Conservation (phyloP, 2,888 invertebrate species). For the Drosophila planitibia region DNA sequence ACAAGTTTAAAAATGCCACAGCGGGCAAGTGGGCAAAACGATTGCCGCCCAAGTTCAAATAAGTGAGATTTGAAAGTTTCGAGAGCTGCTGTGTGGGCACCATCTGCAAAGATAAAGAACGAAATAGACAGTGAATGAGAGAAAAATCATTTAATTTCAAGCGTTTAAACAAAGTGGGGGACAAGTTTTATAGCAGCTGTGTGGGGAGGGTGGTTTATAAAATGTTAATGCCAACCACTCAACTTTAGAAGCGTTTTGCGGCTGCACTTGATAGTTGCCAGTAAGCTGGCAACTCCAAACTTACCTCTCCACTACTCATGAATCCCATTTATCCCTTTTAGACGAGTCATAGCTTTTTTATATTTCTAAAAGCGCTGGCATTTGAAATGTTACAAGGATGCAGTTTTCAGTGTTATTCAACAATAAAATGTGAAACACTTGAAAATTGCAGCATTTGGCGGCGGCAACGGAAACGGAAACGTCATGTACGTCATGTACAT, state of each 20-base stretch:
- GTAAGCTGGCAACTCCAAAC: slow-evolving; percentile 4
- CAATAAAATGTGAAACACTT: slow-evolving; percentile 66
- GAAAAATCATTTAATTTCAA: slow-evolving; percentile 51
- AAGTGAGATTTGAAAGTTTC: slow-evolving; percentile 91
- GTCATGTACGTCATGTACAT: slow-evolving; percentile 80
- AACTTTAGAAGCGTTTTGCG: slow-evolving; percentile 70
- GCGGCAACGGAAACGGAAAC: slow-evolving; percentile 81
- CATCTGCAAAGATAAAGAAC: slow-evolving; percentile 78
- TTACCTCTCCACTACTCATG: neutral
- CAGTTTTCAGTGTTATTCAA: slow-evolving; percentile 31
- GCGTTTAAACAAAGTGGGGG: slow-evolving; percentile 51
- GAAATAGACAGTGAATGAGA: neutral
- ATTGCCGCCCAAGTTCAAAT: slow-evolving; percentile 92
- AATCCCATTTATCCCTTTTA: slow-evolving; percentile 7
- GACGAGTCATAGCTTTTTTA: slow-evolving; percentile 36
- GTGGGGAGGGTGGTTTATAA: slow-evolving; percentile 33
- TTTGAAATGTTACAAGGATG: slow-evolving; percentile 22
- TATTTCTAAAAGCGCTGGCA: slow-evolving; percentile 46
- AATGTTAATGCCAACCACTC: slow-evolving; percentile 73
- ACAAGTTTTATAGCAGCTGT: slow-evolving; percentile 31
- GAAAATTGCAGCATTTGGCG: slow-evolving; percentile 54
- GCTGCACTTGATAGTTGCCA: slow-evolving; percentile 58
- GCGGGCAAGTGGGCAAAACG: slow-evolving; percentile 90
- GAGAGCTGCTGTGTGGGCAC: slow-evolving; percentile 92
- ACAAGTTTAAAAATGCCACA: slow-evolving; percentile 93